A percentile compares a stretch with the other conserved stretches of the same genome.
phyloP scores from a whole-genome alignment of 2,888 invertebrate genomes.

The Amblyjoppa proteus region DNA sequence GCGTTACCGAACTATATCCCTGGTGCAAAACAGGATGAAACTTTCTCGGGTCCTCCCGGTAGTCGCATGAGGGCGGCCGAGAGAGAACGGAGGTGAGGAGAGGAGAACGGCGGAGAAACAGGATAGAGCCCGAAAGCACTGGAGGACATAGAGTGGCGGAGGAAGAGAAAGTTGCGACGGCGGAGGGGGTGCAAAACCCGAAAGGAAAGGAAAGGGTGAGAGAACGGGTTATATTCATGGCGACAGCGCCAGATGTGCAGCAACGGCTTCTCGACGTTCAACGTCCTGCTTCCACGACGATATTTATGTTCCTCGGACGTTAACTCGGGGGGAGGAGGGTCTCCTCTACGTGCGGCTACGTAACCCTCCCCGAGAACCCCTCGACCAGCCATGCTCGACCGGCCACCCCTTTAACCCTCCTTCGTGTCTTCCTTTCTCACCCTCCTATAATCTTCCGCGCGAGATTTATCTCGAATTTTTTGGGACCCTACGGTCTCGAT shows the following conservation, averaged over 20 bases:
- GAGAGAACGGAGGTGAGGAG: constrained; percentile 6
- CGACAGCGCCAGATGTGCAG: constrained; percentile 82
- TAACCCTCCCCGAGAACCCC: constrained; percentile 55
- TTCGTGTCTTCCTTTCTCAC: constrained; percentile 7
- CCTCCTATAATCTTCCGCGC: constrained; percentile 38
- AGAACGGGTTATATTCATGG: constrained; percentile 80
- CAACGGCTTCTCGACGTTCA: constrained; percentile 78
- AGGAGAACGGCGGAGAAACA: constrained; percentile 51
- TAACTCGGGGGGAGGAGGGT: constrained; percentile 74
- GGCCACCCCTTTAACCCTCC: constrained; percentile 1
- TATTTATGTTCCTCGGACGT: constrained; percentile 82
- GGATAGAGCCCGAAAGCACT: constrained; percentile 47
- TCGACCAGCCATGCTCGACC: constrained; percentile 11
- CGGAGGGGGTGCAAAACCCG: constrained; percentile 42
- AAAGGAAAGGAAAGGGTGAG: constrained; percentile 51
- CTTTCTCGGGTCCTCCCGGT: constrained; percentile 73
- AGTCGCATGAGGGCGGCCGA: constrained; percentile 30
- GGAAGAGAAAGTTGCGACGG: constrained; percentile 62
- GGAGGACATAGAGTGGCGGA: constrained; percentile 30
- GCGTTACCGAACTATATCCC: constrained; percentile 62
- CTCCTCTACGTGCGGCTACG: constrained; percentile 70
- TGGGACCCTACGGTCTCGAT: constrained; percentile 31
- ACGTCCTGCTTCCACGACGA: constrained; percentile 79
- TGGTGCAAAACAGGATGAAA: constrained; percentile 79
- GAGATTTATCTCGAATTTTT: constrained; percentile 49